Conservation (phyloP, 2,888 invertebrate genomes). For the Stenoptilia bipunctidactyla region DNA sequence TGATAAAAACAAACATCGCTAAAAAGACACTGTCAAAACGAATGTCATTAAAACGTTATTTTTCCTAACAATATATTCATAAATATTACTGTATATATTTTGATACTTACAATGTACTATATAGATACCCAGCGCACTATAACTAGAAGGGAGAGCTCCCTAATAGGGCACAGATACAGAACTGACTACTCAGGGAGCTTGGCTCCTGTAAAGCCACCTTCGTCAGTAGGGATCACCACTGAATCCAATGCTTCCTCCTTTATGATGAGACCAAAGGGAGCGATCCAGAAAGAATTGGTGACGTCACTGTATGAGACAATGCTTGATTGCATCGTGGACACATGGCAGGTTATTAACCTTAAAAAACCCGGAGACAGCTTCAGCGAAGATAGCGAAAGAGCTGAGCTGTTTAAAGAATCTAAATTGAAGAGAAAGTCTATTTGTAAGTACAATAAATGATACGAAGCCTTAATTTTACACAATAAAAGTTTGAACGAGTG, state of each 20-base stretch:
- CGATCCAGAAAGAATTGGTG: conserved; percentile 42
- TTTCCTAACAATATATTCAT: no score
- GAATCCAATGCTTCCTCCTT: conserved; percentile 24
- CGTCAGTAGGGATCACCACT: conserved; percentile 22
- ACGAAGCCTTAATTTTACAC: no score
- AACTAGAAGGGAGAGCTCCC: conserved; percentile 50
- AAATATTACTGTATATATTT: no score
- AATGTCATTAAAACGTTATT: no score
- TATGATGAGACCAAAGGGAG: conserved; percentile 24
- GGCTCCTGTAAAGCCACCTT: conserved; percentile 10
- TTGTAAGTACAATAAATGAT: not conserved
- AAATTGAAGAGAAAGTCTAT: not conserved
- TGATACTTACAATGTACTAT: conserved; percentile 46
- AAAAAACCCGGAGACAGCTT: conserved; percentile 16
- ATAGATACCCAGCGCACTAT: conserved; percentile 43
- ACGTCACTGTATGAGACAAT: conserved; percentile 50
- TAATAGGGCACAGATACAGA: not conserved
- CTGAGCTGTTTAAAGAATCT: no score
- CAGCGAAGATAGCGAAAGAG: no score
- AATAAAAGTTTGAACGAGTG: no score
- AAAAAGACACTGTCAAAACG: no score
- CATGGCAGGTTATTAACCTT: conserved; percentile 39
- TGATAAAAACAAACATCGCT: no score
- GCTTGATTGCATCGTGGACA: conserved; percentile 42
- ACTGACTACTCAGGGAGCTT: not conserved